phyloP scores from a whole-genome alignment of 1,140 invertebrate genomes.

The Macrobrachium nipponense region DNA sequence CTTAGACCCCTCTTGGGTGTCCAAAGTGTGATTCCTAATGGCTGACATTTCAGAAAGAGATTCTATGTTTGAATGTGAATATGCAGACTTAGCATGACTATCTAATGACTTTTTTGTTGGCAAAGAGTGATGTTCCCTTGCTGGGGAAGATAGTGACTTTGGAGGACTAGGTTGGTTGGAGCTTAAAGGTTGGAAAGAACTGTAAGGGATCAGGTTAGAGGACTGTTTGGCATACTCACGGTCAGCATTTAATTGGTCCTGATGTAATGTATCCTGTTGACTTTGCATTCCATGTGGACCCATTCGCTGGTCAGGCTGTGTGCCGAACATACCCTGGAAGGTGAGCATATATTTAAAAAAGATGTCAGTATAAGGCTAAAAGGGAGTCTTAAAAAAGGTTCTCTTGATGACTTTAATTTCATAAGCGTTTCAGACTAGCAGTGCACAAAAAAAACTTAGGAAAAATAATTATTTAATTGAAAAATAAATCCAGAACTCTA shows the following conservation, averaged over 20 bases:
- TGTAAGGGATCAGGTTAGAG: constrained; percentile 45
- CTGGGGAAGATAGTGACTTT: constrained; percentile 37
- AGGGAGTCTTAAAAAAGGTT: too few species aligned
- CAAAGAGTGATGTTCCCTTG: constrained; percentile 42
- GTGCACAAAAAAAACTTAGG: constrained; percentile 33
- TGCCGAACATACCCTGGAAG: constrained; percentile 53
- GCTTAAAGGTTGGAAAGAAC: constrained; percentile 55
- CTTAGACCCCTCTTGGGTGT: constrained; percentile 13
- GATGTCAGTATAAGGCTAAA: neutral
- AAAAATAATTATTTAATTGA: too few species aligned
- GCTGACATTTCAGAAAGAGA: constrained; percentile 42
- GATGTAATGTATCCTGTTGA: constrained; percentile 48
- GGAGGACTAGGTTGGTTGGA: constrained; percentile 47
- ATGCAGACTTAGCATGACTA: constrained; percentile 44
- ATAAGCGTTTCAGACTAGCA: constrained; percentile 3
- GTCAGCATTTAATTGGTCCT: constrained; percentile 45
- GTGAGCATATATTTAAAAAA: constrained; percentile 34
- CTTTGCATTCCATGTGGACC: constrained; percentile 38
- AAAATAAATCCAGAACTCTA: too few species aligned
- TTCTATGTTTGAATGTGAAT: constrained; percentile 42
- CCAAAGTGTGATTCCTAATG: constrained; percentile 33
- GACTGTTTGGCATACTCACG: constrained; percentile 57
- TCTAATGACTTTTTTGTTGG: constrained; percentile 39
- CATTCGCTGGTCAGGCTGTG: constrained; percentile 44
- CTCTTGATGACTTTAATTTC: too few species aligned